phyloP scores from a whole-genome alignment of 2,888 invertebrate genomes.

The Archaeoteleia sp. region DNA sequence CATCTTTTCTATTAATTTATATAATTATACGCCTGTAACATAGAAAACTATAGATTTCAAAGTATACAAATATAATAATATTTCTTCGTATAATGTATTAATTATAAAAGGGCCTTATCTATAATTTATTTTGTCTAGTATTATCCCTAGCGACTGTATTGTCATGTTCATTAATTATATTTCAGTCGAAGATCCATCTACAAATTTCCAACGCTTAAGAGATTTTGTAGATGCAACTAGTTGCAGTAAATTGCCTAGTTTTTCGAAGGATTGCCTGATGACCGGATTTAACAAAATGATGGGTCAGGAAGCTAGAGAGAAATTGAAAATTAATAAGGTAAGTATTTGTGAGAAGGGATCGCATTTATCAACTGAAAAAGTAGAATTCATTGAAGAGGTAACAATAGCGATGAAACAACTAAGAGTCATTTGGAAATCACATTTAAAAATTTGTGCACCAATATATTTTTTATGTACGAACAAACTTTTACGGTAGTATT shows the following conservation, averaged over 20 bases:
- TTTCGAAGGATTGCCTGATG: conserved; percentile 79
- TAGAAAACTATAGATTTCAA: no score
- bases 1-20: no score
- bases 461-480: neutral
- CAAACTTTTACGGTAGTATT: neutral
- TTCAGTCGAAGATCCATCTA: conserved; percentile 95
- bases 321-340: conserved; percentile 81
- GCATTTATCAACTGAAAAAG: neutral
- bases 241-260: conserved; percentile 83
- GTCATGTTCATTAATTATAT: no score
- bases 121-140: neutral
- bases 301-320: conserved; percentile 83
- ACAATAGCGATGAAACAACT: no score
- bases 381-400: neutral
- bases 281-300: conserved; percentile 86
- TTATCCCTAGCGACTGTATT: no score
- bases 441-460: neutral
- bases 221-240: conserved; percentile 91
- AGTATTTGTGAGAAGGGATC: conserved; percentile 1
- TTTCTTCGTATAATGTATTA: no score
- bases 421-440: conserved; percentile 11
- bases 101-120: no score
- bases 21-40: no score
- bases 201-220: conserved; percentile 90
- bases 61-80: no score